Conservation (phyloP, 2,113 vertebrate genomes). For the Cranoglanis bouderius region DNA sequence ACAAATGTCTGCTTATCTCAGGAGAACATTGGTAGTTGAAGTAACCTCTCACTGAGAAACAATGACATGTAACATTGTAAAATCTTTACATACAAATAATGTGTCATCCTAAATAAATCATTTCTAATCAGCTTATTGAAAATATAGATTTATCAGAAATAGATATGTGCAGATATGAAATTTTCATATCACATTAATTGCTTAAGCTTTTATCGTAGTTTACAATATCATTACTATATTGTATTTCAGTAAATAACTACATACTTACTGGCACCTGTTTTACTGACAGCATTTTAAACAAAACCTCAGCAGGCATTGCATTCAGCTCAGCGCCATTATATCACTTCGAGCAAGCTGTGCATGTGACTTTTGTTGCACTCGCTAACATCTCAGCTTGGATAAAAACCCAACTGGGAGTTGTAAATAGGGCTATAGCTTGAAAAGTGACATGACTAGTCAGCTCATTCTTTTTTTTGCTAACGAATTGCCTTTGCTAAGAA, state of each 20-base stretch:
- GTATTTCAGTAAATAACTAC: background rate
- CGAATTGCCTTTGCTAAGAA: background rate
- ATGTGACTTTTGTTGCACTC: background rate
- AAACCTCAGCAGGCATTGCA: background rate
- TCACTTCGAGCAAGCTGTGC: background rate
- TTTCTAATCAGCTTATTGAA: conserved; percentile 27
- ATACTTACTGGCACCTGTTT: background rate
- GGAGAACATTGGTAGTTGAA: conserved; percentile 2
- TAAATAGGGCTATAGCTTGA: background rate
- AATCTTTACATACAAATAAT: conserved; percentile 9
- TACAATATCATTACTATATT: background rate
- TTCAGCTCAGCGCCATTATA: background rate
- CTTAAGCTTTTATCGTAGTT: conserved; percentile 10
- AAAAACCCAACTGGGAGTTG: background rate
- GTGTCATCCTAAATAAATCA: conserved; percentile 16
- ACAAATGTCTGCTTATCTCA: conserved; percentile 4
- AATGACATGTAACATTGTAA: conserved; percentile 16
- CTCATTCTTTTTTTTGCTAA: background rate
- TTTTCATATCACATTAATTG: background rate
- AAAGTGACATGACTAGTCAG: background rate
- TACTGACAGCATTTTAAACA: background rate
- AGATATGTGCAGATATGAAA: conserved; percentile 19
- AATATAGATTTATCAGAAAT: conserved; percentile 21
- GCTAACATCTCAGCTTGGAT: background rate
- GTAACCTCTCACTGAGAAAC: background rate